phyloP scores from a whole-genome alignment of 2,797 vertebrate genomes.

The Eremophila alpestris region DNA sequence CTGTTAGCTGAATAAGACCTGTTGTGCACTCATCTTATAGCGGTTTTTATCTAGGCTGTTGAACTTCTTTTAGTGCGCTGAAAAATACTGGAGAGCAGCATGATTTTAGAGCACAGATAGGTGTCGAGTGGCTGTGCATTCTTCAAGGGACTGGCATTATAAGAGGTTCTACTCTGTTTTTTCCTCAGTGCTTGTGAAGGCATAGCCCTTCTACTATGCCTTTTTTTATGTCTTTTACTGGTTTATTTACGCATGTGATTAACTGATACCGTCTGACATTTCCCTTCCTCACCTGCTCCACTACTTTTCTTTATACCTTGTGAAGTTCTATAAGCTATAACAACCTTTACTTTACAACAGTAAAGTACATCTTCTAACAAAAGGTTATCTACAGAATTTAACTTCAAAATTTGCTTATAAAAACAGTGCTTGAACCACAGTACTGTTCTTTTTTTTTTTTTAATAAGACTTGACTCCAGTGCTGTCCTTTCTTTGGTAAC shows the following conservation, averaged over 20 bases:
- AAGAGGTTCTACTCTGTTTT: background rate
- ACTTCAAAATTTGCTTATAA: background rate
- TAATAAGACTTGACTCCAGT: background rate
- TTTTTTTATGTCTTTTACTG: background rate
- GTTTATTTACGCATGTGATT: background rate
- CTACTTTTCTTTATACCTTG: background rate
- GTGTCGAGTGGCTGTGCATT: background rate
- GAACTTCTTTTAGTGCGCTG: background rate
- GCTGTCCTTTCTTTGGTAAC: background rate
- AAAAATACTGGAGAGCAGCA: background rate
- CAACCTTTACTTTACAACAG: no score
- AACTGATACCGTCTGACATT: background rate
- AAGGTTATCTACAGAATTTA: background rate
- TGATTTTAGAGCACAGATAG: background rate
- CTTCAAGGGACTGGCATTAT: background rate
- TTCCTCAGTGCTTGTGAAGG: background rate
- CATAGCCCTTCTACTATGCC: rapidly evolving
- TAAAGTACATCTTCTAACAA: background rate
- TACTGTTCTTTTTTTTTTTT: background rate
- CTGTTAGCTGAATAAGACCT: background rate
- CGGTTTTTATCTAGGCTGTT: background rate
- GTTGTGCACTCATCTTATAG: background rate
- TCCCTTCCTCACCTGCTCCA: background rate
- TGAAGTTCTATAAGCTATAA: background rate
- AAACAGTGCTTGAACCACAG: background rate